phyloP scores from a whole-genome alignment of 2,888 invertebrate species.

The Lepas anatifera region DNA sequence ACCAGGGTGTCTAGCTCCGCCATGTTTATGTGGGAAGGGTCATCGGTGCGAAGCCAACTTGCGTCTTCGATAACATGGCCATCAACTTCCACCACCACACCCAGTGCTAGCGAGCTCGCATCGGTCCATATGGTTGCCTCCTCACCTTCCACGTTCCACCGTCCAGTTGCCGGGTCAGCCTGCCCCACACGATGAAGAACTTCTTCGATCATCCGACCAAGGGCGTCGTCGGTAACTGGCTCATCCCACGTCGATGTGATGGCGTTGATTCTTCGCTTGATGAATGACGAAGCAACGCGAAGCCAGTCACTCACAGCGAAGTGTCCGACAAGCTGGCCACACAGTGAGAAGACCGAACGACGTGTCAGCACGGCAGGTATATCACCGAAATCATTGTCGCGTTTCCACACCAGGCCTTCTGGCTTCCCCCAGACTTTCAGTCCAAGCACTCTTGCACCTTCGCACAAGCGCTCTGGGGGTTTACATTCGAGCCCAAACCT shows the following conservation, averaged over 20 bases:
- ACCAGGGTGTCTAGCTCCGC: background rate
- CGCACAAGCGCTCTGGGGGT: background rate
- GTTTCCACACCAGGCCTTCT: background rate
- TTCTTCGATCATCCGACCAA: background rate
- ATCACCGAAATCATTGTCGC: background rate
- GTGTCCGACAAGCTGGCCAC: background rate
- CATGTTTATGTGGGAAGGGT: background rate
- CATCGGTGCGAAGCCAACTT: background rate
- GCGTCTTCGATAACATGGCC: slow-evolving; percentile 4
- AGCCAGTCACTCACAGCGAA: background rate
- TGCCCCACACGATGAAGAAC: background rate
- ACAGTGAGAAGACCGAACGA: background rate
- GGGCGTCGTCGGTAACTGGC: background rate
- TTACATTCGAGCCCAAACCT: background rate
- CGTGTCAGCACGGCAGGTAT: background rate
- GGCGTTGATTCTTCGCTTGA: background rate
- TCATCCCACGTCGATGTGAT: background rate
- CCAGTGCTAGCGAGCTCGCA: background rate
- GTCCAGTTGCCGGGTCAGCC: slow-evolving; percentile 11
- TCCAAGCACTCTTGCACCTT: background rate
- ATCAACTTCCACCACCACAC: slow-evolving; percentile 8
- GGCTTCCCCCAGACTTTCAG: background rate
- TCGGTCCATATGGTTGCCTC: slow-evolving; percentile 5
- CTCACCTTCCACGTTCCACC: slow-evolving; percentile 11
- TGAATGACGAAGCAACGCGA: background rate